Evolutionary conservation across 2,888 invertebrate species (phyloP), one percentile per base, ranked within the genome.

Genomic region (Tipula vernalis): DNA sequence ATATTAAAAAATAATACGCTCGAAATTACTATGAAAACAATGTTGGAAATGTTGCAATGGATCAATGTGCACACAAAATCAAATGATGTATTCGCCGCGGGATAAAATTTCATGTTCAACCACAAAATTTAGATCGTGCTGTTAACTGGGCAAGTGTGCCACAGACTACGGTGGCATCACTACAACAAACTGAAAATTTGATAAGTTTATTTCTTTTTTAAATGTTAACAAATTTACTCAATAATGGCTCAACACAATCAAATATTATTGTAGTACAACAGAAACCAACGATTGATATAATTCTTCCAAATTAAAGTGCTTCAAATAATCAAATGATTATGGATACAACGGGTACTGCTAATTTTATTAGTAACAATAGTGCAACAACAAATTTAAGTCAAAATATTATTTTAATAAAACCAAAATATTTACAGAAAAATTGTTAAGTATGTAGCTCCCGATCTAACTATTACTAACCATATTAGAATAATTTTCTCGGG

Each of bases 31-130:
- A 95, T 91, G 44, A 86, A 44, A 94, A 93, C 87, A 95, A 96
- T 89, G 92, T 94, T 97, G 89, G 93, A 95, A 89, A 92, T 98
- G 88, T 92, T 98, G 71, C 93, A 94, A 83, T 98, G 97, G 97
- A 94, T 97, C 86, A n/a, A n/a, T n/a, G n/a, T n/a, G n/a, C n/a
- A n/a, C n/a, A n/a, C n/a, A n/a, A n/a, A n/a, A n/a, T n/a, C 91
- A 86, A 92, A 93, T 88, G 95, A 95, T 0, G 96, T 95, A 44
- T 97, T 97, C 92, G 97, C 96, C 18, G 91, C 90, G 89, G 95
- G 97, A 85, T 96, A 97, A 95, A 96, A 97, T 0, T 92, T 96
- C 0, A 95, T 96, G 93, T n/a, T 96, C 97, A 10, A 95, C 96
- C 57, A 92, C 98, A 13, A n/a, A n/a, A n/a, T n/a, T n/a, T n/a